Base-by-base conservation (phyloP, 2,113 vertebrate species). In the Odontesthes bonariensis region DNA sequence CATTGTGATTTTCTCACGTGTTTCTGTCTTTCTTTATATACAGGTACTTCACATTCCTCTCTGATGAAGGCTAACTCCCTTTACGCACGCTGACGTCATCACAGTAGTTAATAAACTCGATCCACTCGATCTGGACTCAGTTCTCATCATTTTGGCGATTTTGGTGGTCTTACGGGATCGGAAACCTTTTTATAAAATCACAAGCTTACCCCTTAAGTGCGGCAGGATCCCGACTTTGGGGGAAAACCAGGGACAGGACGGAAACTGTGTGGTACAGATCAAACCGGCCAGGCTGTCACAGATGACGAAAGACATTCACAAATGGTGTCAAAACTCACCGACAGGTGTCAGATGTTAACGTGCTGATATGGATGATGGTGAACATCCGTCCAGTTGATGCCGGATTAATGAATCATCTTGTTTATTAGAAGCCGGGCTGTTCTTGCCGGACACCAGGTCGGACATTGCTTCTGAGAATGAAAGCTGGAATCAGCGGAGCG, bases 261-360 rank as follows among this genome's bases (percentile, higher is more conserved):
- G 16, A 5, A 0, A 20, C 12, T 32, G 6, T 44, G 27, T 16
- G 73, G 56, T 5, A 59, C 52, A 74, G 46, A 47, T 47, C 16
- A 69, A 38, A 12, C n/a, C 20, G 13, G 33, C 32, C 60, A 47
- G 23, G 32, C 23, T 54, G 7, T 7, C 32, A 44, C 46, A 31
- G 31, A 14, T 38, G 65, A 53, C 47, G 22, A 22, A n/a, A 55
- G 33, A 17, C 31, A 8, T 52, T 62, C 8, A 14, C 16, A 16
- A 27, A 35, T 2, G 6, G 20, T 22, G 35, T 32, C 19, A 20
- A 47, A 81, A 90, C 92, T 93, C 86, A 94, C 93, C 91, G 19
- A 70, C 54, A 49, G 66, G 16, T 65, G 78, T 81, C 79, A 58
- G 78, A 72, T 33, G 68, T 67, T 47, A 60, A 6, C 11, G 73